Base-by-base conservation (phyloP, 1,140 invertebrate genomes). In the Cotesia vestalis region DNA sequence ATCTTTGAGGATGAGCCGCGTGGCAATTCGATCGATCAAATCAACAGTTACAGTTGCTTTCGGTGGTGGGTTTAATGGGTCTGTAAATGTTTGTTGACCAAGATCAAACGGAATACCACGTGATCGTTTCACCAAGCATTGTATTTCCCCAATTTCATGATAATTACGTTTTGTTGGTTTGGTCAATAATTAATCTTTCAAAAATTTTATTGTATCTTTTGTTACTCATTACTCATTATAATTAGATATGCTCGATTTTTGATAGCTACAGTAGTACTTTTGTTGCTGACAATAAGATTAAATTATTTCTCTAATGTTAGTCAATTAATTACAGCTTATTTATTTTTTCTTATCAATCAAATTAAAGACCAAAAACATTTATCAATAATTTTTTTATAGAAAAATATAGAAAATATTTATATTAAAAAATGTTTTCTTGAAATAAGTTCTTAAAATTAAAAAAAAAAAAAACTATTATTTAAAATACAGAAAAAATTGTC, bases 51-150 rank as follows among this genome's bases (percentile, higher is more conserved):
- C 69, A 71, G 61, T 71, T 63, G 36, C 66, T 63, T 73, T 73
- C 77, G 75, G 74, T 77, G 64, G 72, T 53, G 72, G 40, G 69
- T 77, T 73, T 84, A 85, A 85, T 84, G 80, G 80, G 69, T 80
- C 61, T 70, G 80, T 79, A 80, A 83, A 84, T 77, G 84, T 81
- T 82, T 83, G 78, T 73, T 73, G 72, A 67, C 73, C 62, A 63
- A 72, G 77, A 79, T 79, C 79, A 79, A 80, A 79, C 78, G 79
- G 75, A 78, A 81, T 78, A 74, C 66, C 71, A 75, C 68, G 76
- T 75, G 76, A 77, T 78, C 72, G 72, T 63, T 35, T 71, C 62
- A 70, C 69, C 73, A 35, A 40, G 68, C 62, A 40, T 66, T 62
- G 70, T 73, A 76, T 77, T 79, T 80, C 69, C 61, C 52, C 14